These are phyloP conservation scores for Platyscapa corneri DNA, from an alignment of 1,140 invertebrate species.

Conservation along the genomic window DNA sequence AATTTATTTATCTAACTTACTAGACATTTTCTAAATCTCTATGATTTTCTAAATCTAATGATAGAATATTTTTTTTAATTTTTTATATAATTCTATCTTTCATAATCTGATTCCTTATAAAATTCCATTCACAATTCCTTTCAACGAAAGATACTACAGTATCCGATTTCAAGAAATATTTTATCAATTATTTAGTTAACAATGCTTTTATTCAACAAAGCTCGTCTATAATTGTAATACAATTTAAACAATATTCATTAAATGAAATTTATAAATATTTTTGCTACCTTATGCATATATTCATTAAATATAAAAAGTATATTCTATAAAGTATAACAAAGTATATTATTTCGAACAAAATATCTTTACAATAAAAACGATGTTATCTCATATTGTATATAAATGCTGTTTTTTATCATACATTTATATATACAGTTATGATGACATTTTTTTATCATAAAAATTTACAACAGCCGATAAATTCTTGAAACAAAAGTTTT, in stretches of 20 bases:
- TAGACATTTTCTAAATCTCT: constrained; percentile 34
- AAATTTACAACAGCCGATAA: not conserved
- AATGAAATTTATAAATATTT: not conserved
- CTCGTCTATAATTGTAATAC: not conserved
- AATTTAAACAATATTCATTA: not conserved
- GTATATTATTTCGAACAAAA: not conserved
- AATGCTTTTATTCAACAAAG: not conserved
- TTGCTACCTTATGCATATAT: not conserved
- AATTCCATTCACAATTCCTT: not conserved
- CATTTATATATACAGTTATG: not conserved
- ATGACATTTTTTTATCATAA: not conserved
- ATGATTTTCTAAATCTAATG: no score
- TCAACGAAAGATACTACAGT: not conserved
- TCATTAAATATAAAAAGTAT: not conserved
- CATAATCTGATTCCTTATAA: not conserved
- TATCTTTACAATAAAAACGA: not conserved
- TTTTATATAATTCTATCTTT: constrained; percentile 1
- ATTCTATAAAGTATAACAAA: not conserved
- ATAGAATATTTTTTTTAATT: constrained; percentile 19
- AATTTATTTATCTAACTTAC: constrained; percentile 17
- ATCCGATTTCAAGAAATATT: not conserved
- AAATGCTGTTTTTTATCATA: not conserved
- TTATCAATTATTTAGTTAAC: not conserved
- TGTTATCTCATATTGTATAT: not conserved
- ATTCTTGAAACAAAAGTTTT: not conserved